Evolutionary conservation across 64 coral and sea anemone species (phyloP), one percentile per base, ranked within the genome.

Genomic region (Pachyseris speciosa): DNA sequence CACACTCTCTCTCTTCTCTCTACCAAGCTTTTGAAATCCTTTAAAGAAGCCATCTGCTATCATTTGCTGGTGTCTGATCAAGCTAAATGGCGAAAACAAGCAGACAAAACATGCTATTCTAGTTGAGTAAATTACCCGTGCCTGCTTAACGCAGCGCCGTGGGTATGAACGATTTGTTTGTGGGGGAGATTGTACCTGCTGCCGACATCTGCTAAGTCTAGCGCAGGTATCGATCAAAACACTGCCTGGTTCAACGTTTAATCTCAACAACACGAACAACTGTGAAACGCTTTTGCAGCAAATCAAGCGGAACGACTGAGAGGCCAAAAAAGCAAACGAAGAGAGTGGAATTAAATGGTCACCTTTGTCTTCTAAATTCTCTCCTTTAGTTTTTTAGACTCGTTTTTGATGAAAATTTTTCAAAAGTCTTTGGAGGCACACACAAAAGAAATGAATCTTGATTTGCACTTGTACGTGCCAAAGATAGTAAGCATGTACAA

Each of bases 31-130:
- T 81, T 81, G 6, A 61, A 37, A 37, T 60, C 63, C 52, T 81
- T 58, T 81, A 34, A 60, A 81, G 51, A 81, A 63, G 77, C 77
- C 77, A 81, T 81, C 77, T 81, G 77, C 48, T 38, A 36, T n/a
- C 19, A 81, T 81, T 63, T 81, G 19, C 52, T 81, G 52, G 52
- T 81, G 77, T 40, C 49, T 81, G 33, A 22, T 39, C 53, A 10
- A 22, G 77, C 34, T 81, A 32, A 52, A 50, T 47, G 13, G 25
- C 26, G 9, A 45, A 77, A 77, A 77, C 39, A 77, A 51, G 17
- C 17, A 8, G 24, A 81, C 77, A 81, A 81, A 81, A 61, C 77
- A 41, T 61, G 53, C 27, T 41, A 24, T 61, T 63, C 75, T 28
- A 79, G 75, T 25, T 53, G 75, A 79, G 45, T 33, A 79, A 79